These are phyloP conservation scores for Parazoanthus darwini DNA, from an alignment of 92 coral and sea anemone genomes.

Conservation along the genomic window DNA sequence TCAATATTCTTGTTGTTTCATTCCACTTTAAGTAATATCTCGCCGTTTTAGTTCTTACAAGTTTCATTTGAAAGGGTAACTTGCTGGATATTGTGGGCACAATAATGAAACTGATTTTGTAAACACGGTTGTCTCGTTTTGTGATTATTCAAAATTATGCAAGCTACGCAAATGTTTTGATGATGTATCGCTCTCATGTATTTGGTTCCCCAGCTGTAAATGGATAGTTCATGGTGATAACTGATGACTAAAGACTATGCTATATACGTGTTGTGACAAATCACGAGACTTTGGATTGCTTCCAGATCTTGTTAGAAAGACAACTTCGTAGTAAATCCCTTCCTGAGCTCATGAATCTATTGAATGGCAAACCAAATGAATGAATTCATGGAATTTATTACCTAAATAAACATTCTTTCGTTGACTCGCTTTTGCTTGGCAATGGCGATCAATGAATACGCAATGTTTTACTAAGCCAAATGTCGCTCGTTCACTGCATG, in stretches of 20 bases:
- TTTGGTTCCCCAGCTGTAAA: background rate
- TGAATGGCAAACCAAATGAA: conserved; percentile 29
- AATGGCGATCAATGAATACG: conserved; percentile 38
- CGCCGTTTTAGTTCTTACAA: background rate
- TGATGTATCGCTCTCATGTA: background rate
- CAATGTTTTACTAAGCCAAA: background rate
- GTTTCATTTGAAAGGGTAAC: background rate
- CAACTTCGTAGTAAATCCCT: conserved; percentile 22
- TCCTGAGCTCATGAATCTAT: background rate
- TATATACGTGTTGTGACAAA: background rate
- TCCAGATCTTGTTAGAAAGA: conserved; percentile 28
- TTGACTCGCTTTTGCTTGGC: conserved; percentile 59
- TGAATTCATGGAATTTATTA: background rate
- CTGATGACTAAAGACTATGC: background rate
- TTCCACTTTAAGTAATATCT: background rate
- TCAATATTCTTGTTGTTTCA: background rate
- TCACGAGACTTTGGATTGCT: conserved; percentile 22
- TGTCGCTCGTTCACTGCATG: background rate
- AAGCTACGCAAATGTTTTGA: background rate
- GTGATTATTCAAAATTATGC: conserved; percentile 1
- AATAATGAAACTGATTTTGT: background rate
- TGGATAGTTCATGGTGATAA: background rate
- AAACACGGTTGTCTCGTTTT: background rate
- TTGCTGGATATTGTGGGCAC: background rate
- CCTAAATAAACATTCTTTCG: conserved; percentile 55